Evolutionary conservation across 2,797 vertebrate species (phyloP), one percentile per base, ranked within the genome.

Genomic region (Malacoctenus gilli): DNA sequence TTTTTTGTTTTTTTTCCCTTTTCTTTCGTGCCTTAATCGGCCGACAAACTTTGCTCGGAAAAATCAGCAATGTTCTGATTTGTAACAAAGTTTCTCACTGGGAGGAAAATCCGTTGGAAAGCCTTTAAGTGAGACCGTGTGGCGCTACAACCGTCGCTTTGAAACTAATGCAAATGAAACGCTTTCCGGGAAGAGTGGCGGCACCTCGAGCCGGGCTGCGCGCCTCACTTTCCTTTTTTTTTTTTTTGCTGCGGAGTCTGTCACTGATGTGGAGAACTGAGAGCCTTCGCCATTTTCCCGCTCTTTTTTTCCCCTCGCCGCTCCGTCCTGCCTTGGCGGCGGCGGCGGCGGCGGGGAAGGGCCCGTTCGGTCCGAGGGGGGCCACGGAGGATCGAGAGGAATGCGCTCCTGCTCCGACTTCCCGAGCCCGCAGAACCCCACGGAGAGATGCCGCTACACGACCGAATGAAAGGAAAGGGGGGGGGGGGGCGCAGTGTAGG

Each of bases 361-460:
- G 41, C 43, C 38, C 34, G 70, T 80, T 77, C 77, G 58, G 74
- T 77, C 37, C 51, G 12, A 32, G 3, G 42, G 79, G 70, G 73
- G 68, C 64, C 67, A 2, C 10, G 48, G 61, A 62, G 79, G 77
- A 87, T 82, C 39, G 72, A 83, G 72, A 84, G 72, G 80, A 88
- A 90, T 85, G 83, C 12, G 41, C 58, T 80, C 50, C 60, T 68
- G n/a, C 70, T 83, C 75, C 22, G 41, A 82, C 62, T 79, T 67
- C 77, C 56, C 65, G 38, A 35, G 68, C 58, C 77, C 40, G 3
- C 67, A 82, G 75, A 84, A 75, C 65, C 76, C 70, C 69, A 51
- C 49, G 47, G 64, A 65, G 80, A 82, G 63, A 73, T 49, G 64
- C 42, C 58, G 72, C 77, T 87, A 68, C 73, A 67, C 82, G 78